Evolutionary conservation across 2,797 vertebrate species (phyloP).

Genomic region (Spinibarbus caldwelli): DNA sequence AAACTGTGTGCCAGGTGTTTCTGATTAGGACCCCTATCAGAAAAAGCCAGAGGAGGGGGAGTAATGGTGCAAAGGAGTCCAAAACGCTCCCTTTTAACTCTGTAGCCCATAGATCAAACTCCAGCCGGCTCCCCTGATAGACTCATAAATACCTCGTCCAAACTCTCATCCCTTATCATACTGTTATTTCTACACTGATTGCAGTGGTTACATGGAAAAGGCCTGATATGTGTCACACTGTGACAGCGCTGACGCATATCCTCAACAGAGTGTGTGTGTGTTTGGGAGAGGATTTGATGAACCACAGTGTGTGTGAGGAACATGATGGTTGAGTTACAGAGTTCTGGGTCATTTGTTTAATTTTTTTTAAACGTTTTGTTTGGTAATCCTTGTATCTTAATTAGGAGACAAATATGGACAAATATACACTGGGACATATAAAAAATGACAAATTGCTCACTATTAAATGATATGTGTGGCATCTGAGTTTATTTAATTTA

Average conservation of each 20-base stretch:
- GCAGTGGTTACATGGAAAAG: slow-evolving; percentile 56
- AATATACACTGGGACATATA: background rate
- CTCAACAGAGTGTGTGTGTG: slow-evolving; percentile 33
- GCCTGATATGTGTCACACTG: slow-evolving; percentile 40
- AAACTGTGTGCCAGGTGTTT: slow-evolving; percentile 77
- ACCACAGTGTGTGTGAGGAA: slow-evolving; percentile 23
- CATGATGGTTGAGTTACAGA: slow-evolving; percentile 28
- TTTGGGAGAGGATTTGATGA: slow-evolving; percentile 36
- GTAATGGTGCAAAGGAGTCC: slow-evolving; percentile 17
- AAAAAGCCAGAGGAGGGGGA: slow-evolving; percentile 36
- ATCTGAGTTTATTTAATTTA: background rate
- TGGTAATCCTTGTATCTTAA: slow-evolving; percentile 10
- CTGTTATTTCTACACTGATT: slow-evolving; percentile 63
- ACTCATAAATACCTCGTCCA: slow-evolving; percentile 65
- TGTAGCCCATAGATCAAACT: slow-evolving; percentile 52
- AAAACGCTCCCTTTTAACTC: slow-evolving; percentile 62
- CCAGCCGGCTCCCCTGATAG: slow-evolving; percentile 46
- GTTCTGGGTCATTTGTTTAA: slow-evolving; percentile 2
- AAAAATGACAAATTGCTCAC: background rate
- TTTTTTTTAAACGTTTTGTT: slow-evolving; percentile 6
- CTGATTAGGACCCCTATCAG: slow-evolving; percentile 72
- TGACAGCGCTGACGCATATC: slow-evolving; percentile 54
- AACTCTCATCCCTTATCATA: slow-evolving; percentile 63
- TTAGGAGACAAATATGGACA: slow-evolving; percentile 5
- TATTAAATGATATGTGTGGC: background rate